Percentiles rank a stretch among this genome's conserved stretches.
These are phyloP conservation scores for Osedax frankpressi DNA, from an alignment of 2,888 invertebrate genomes.

Conservation along the genomic window DNA sequence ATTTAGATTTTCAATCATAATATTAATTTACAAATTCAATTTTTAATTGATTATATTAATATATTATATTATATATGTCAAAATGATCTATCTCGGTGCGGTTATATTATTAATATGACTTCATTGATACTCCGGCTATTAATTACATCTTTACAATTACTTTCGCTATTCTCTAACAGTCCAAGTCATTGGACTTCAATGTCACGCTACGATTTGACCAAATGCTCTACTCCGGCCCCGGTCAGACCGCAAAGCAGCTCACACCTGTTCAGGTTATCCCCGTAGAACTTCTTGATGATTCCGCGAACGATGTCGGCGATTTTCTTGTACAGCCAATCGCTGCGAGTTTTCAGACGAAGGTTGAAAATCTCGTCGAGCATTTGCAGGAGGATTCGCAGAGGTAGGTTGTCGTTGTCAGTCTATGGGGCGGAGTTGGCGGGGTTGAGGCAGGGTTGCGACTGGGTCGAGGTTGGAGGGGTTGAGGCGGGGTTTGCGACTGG, in stretches of 20 bases:
- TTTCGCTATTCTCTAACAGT: background rate
- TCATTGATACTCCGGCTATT: too few relatives aligned
- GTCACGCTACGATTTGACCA: background rate
- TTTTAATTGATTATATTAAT: background rate
- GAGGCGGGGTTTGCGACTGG: too few relatives aligned
- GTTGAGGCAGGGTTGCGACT: too few relatives aligned
- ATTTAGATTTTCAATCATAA: too few relatives aligned
- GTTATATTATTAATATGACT: too few relatives aligned
- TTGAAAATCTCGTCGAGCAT: constrained; percentile 76
- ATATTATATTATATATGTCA: background rate
- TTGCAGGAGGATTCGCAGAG: constrained; percentile 63
- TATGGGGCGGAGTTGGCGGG: constrained; percentile 2
- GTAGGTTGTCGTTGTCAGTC: constrained; percentile 58
- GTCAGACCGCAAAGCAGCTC: too few relatives aligned
- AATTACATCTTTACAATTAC: too few relatives aligned
- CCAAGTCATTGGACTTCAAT: background rate
- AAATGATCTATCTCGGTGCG: background rate
- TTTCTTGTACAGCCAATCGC: constrained; percentile 66
- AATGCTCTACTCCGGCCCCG: too few relatives aligned
- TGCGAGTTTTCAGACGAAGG: constrained; percentile 56
- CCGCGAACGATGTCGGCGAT: constrained; percentile 64
- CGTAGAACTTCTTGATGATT: constrained; percentile 66
- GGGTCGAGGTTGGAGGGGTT: too few relatives aligned
- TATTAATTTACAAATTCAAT: too few relatives aligned
- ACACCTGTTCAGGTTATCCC: constrained; percentile 62